Evolutionary conservation across 2,888 invertebrate species (phyloP), one percentile per base, ranked within the genome.

Genomic region (Ferrisia virgata): DNA sequence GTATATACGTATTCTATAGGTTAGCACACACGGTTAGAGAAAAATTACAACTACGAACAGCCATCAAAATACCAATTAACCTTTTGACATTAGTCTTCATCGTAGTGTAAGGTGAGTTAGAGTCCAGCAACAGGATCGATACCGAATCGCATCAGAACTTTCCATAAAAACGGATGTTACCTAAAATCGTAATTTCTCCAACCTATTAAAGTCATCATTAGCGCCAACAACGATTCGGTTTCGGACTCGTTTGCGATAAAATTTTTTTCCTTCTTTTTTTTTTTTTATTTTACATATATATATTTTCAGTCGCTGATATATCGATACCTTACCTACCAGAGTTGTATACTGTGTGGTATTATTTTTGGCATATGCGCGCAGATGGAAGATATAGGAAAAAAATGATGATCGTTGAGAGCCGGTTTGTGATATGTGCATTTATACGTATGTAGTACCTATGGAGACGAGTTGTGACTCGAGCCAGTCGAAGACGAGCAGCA

Each of bases 11-110:
- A 36, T 6, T 47, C n/a, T 18, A 47, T 47, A 47, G 18, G 47
- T 8, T n/a, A n/a, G 36, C 4, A 47, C 8, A 47, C 4, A n/a
- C 47, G 47, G 8, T 47, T 47, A 18, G 18, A 28, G 58, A 64
- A 64, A 28, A 64, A 64, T 64, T 72, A 33, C 72, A 9, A 72
- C 33, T 72, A 4, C 15, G 8, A 64, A 72, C 33, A 72, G 33
- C 72, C 72, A 72, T 72, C 72, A 72, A 72, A 72, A 72, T 72
- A 72, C 72, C 72, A 72, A 72, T 72, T 72, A 72, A 72, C 72
- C 72, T 72, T n/a, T 72, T 72, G 33, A 36, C 72, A 33, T 33
- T 72, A 25, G 33, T 31, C 33, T 72, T 33, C 72, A 72, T 64
- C 58, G 58, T 2, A 5, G 5, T 39, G 6, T n/a, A n/a, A n/a